These are phyloP conservation scores for Alcedo atthis DNA, from an alignment of 2,797 vertebrate genomes.

Conservation along the genomic window DNA sequence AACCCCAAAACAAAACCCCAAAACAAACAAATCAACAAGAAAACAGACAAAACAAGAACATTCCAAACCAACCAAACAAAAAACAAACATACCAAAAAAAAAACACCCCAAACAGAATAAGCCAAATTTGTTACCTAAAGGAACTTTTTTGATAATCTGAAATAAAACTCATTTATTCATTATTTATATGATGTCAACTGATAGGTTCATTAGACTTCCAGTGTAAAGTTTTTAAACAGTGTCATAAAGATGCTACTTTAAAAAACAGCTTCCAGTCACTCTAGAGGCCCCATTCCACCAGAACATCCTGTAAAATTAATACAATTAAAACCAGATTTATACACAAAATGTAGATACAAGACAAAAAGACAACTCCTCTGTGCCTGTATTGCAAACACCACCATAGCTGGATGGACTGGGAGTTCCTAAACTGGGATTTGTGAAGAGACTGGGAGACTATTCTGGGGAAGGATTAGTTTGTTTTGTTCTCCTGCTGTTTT, in stretches of 20 bases:
- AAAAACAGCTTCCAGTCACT: not conserved
- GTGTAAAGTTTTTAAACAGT: fast-evolving
- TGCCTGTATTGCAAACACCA: not conserved
- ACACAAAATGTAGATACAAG: not conserved
- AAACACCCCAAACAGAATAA: not conserved
- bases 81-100: not conserved
- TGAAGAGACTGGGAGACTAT: not conserved
- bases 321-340: not conserved
- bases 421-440: not conserved
- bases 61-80: too few relatives aligned
- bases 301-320: not conserved
- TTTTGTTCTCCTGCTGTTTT: not conserved
- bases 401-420: fast-evolving
- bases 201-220: not conserved
- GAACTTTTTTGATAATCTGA: not conserved
- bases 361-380: not conserved
- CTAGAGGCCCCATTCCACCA: not conserved
- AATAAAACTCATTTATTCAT: not conserved
- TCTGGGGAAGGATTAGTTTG: constrained; percentile 1
- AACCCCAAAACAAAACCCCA: not conserved
- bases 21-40: not conserved
- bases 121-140: not conserved
- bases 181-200: not conserved
- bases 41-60: not conserved
- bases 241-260: not conserved